Percentiles rank a stretch among this genome's conserved stretches.
Evolutionary conservation across 2,797 vertebrate genomes (phyloP).

Genomic region (Paramormyrops hopkinsi): DNA sequence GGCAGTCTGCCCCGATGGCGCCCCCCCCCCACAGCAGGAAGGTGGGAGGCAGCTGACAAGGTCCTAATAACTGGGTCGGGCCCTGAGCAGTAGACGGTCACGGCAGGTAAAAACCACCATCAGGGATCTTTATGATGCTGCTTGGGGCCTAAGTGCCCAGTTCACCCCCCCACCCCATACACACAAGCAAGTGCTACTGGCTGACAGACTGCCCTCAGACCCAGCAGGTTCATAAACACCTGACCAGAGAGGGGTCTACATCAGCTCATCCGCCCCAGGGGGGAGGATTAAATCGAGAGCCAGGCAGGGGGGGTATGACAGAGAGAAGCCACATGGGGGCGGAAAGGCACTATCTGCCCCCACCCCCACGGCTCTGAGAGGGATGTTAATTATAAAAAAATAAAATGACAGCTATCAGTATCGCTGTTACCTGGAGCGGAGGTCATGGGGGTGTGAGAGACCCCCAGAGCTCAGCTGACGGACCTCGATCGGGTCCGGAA

Average conservation of each 20-base stretch:
- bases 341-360: not conserved
- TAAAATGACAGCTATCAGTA: constrained; percentile 55
- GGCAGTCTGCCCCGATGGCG: not conserved
- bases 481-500: not conserved
- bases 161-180: not conserved
- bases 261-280: not conserved
- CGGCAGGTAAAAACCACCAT: not conserved
- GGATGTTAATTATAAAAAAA: constrained; percentile 53
- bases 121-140: not conserved
- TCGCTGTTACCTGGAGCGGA: not conserved
- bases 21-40: not conserved
- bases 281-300: not conserved
- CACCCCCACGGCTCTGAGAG: constrained; percentile 7
- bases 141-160: not conserved
- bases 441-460: not conserved
- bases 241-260: not conserved
- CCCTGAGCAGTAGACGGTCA: not conserved
- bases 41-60: not conserved
- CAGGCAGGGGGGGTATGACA: not conserved
- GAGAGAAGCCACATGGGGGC: not conserved
- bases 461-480: not conserved
- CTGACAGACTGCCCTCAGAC: not conserved
- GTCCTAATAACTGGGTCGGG: not conserved
- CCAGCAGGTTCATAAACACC: not conserved
- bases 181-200: not conserved